Percentiles rank a stretch among this genome's conserved stretches.
Conservation (phyloP, 1,140 invertebrate species). For the Drepana arcuata region DNA sequence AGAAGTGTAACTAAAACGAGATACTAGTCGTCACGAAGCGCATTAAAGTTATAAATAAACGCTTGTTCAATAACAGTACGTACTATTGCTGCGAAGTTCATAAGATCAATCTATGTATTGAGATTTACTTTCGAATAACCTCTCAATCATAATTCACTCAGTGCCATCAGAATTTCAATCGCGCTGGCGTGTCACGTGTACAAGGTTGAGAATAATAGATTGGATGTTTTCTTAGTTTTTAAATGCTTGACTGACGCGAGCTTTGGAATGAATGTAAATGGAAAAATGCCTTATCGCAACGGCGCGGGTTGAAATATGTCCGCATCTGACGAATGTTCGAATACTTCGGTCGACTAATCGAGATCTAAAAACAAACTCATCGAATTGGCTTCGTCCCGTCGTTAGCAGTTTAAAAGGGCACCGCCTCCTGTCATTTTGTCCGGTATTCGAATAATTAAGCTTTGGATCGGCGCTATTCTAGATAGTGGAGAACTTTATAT, state of each 20-base stretch:
- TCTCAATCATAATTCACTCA: constrained; percentile 17
- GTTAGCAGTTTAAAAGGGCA: constrained; percentile 30
- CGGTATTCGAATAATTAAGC: constrained; percentile 49
- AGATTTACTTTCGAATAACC: constrained; percentile 19
- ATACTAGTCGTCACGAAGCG: constrained; percentile 23
- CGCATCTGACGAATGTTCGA: constrained; percentile 42
- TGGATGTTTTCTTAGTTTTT: constrained; percentile 44
- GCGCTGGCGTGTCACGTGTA: background rate
- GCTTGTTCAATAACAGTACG: constrained; percentile 3
- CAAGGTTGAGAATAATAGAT: too few relatives aligned
- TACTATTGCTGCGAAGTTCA: constrained; percentile 16
- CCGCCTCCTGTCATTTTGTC: constrained; percentile 38
- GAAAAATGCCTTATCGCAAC: constrained; percentile 47
- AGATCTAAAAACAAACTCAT: constrained; percentile 56
- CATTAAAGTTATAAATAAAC: constrained; percentile 26
- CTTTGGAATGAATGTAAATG: constrained; percentile 42
- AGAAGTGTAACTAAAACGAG: constrained; percentile 29
- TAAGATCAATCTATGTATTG: constrained; percentile 24
- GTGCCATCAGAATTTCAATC: background rate
- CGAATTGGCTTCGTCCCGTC: constrained; percentile 32
- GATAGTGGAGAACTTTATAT: constrained; percentile 42
- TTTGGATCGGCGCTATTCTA: constrained; percentile 36
- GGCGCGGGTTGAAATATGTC: constrained; percentile 44
- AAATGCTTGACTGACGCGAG: constrained; percentile 30
- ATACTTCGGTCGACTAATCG: constrained; percentile 39